phyloP scores from a whole-genome alignment of 2,113 vertebrate genomes.

The Peromyscus polionotus region DNA sequence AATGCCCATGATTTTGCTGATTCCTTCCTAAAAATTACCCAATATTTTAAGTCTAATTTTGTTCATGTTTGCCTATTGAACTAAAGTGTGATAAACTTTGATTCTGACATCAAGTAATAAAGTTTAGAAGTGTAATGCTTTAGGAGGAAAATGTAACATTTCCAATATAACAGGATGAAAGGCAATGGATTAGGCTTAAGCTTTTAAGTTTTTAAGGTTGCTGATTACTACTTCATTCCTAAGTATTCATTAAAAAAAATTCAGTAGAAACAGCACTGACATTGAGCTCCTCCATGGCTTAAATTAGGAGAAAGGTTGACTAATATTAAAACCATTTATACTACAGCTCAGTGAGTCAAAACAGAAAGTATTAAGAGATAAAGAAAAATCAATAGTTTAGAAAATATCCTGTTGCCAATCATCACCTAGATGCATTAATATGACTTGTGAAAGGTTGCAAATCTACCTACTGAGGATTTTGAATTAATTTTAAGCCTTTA shows the following conservation, averaged over 20 bases:
- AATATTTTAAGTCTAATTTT: background rate
- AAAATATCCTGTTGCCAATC: slow-evolving; percentile 44
- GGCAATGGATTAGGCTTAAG: background rate
- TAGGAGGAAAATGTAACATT: background rate
- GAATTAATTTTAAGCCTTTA: slow-evolving; percentile 46
- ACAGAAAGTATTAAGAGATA: slow-evolving; percentile 41
- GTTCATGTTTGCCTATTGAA: background rate
- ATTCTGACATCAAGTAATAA: background rate
- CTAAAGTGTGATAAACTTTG: background rate
- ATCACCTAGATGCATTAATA: slow-evolving; percentile 27
- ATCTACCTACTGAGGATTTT: slow-evolving; percentile 37
- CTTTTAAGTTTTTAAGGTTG: background rate
- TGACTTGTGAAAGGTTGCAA: background rate
- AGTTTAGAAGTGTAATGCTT: background rate
- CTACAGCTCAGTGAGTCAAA: slow-evolving; percentile 5
- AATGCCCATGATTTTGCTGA: background rate
- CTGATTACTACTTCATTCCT: background rate
- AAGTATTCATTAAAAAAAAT: background rate
- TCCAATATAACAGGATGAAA: background rate
- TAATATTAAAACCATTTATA: slow-evolving; percentile 26
- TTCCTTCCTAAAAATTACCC: background rate
- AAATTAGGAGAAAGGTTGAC: background rate
- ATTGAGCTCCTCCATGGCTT: background rate
- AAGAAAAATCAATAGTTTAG: slow-evolving; percentile 53
- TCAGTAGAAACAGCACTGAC: background rate